Conservation (phyloP, 2,888 invertebrate genomes). For the Ennomos fuscantarius region DNA sequence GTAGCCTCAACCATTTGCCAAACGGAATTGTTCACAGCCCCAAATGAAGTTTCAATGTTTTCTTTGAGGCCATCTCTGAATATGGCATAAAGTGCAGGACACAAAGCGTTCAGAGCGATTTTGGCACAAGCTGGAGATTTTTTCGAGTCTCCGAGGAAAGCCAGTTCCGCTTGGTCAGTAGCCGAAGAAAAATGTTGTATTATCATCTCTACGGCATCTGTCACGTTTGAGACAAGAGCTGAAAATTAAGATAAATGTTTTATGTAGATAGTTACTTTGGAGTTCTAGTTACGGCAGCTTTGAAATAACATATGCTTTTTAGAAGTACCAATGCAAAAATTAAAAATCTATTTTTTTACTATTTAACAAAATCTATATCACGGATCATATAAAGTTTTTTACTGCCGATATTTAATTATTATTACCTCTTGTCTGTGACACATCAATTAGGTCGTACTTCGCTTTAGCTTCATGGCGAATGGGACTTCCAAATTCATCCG, state of each 20-base stretch:
- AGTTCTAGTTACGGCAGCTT: no score
- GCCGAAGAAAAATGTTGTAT: conserved; percentile 89
- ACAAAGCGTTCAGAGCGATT: conserved; percentile 90
- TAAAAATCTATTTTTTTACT: no score
- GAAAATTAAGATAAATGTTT: conserved; percentile 43
- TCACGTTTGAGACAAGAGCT: conserved; percentile 90
- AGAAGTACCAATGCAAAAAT: no score
- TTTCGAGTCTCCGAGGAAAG: conserved; percentile 84
- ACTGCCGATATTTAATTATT: not conserved
- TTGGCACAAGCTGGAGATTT: conserved; percentile 88
- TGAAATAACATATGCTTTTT: no score
- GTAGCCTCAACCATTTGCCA: conserved; percentile 96
- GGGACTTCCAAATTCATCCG: conserved; percentile 85
- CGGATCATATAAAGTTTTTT: no score
- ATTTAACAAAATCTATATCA: no score
- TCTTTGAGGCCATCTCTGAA: conserved; percentile 94
- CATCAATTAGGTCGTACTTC: conserved; percentile 79
- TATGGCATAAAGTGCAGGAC: conserved; percentile 93
- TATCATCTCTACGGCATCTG: conserved; percentile 90
- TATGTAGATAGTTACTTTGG: no score
- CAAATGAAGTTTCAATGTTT: conserved; percentile 92
- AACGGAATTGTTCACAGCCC: conserved; percentile 93
- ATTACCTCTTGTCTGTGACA: conserved; percentile 86
- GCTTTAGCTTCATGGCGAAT: conserved; percentile 67
- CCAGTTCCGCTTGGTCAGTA: conserved; percentile 86